Percentiles rank a stretch among this genome's conserved stretches.
Conservation (phyloP, 2,797 vertebrate genomes). For the Pangasius larnaudii region DNA sequence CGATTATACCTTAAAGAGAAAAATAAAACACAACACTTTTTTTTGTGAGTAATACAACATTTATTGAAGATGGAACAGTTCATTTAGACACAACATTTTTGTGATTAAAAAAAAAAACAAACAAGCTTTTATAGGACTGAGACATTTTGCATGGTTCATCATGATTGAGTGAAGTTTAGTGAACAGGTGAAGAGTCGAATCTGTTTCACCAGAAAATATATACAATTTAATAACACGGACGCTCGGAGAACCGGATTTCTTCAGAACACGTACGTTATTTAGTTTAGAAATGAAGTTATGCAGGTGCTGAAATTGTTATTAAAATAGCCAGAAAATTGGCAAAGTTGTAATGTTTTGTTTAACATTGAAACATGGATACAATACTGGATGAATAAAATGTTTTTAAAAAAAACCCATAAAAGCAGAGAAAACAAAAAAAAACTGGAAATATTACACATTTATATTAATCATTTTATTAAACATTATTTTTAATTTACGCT, state of each 20-base stretch:
- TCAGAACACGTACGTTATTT: neutral
- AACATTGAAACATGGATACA: neutral
- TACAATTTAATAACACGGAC: neutral
- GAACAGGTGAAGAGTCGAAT: conserved; percentile 49
- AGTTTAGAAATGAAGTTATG: neutral
- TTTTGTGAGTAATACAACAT: conserved; percentile 57
- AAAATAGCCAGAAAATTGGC: neutral
- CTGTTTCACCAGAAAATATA: conserved; percentile 54
- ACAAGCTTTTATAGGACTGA: conserved; percentile 25
- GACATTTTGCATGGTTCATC: conserved; percentile 10
- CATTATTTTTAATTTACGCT: neutral
- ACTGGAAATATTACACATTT: neutral
- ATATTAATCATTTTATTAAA: neutral
- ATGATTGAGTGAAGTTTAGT: neutral
- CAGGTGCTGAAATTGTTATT: neutral
- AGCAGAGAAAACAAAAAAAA: neutral
- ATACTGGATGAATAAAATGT: neutral
- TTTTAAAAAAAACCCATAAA: neutral
- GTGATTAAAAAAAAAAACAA: conserved; percentile 37
- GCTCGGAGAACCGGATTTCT: neutral
- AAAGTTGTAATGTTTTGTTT: neutral
- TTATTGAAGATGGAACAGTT: conserved; percentile 62
- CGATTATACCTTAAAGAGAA: neutral
- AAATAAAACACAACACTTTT: conserved; percentile 14
- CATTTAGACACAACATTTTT: conserved; percentile 38